These are phyloP conservation scores for Apodemus sylvaticus DNA, from an alignment of 2,113 vertebrate species.

Conservation along the genomic window DNA sequence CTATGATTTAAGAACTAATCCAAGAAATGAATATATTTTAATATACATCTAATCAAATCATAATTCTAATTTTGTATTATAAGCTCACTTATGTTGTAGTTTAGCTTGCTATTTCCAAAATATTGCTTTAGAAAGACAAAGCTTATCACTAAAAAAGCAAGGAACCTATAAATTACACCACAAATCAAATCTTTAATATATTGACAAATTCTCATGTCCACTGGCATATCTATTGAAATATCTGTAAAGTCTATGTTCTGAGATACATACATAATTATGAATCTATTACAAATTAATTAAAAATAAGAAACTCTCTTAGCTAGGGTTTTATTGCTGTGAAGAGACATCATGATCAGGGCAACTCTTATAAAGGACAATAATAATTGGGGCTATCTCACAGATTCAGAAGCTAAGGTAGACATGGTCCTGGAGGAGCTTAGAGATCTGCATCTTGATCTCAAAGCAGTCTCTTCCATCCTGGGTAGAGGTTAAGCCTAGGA, in stretches of 20 bases:
- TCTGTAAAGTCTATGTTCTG: not conserved
- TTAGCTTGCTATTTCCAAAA: not conserved
- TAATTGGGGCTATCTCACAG: no score
- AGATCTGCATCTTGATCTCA: no score
- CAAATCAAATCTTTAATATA: not conserved
- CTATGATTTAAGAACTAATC: not conserved
- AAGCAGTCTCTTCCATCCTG: no score
- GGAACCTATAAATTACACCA: not conserved
- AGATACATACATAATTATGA: not conserved
- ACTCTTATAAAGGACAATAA: no score
- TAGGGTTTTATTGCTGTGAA: no score
- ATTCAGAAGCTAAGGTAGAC: no score
- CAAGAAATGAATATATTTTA: not conserved
- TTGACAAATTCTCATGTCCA: not conserved
- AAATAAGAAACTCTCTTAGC: not conserved
- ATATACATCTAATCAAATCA: not conserved
- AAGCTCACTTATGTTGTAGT: not conserved
- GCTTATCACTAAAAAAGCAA: not conserved
- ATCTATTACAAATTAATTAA: not conserved
- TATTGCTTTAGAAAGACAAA: not conserved
- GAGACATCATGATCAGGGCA: no score
- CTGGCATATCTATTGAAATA: not conserved
- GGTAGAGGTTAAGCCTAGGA: no score
- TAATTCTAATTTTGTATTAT: not conserved
- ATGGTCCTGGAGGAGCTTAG: no score